phyloP scores from a whole-genome alignment of 2,888 invertebrate genomes.

The Apeira syringaria region DNA sequence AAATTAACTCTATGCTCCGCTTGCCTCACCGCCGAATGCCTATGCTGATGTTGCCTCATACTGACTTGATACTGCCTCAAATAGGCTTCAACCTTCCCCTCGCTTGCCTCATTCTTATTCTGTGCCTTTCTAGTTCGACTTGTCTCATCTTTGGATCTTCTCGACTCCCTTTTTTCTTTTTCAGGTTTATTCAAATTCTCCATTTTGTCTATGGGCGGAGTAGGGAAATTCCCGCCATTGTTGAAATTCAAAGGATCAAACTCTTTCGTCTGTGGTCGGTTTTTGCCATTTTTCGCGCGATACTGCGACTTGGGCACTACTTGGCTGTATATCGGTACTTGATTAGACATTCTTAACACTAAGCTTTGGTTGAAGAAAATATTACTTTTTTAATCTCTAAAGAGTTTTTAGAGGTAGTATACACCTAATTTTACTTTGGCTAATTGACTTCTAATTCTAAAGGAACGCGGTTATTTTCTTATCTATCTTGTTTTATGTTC shows the following conservation, averaged over 20 bases:
- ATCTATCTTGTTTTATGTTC: conserved; percentile 28
- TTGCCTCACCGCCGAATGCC: conserved; percentile 74
- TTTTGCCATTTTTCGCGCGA: conserved; percentile 47
- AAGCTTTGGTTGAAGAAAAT: conserved; percentile 68
- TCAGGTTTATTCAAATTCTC: conserved; percentile 55
- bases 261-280: conserved; percentile 68
- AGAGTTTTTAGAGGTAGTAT: conserved; percentile 26
- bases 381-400: conserved; percentile 2
- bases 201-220: conserved; percentile 42
- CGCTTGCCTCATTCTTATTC: conserved; percentile 56
- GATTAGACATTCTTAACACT: conserved; percentile 70
- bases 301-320: conserved; percentile 75
- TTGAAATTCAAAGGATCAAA: conserved; percentile 87
- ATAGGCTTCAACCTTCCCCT: conserved; percentile 76
- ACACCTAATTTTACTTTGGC: conserved; percentile 55
- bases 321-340: conserved; percentile 79
- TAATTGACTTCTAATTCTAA: conserved; percentile 66
- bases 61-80: conserved; percentile 76
- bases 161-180: conserved; percentile 49
- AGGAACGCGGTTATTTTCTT: conserved; percentile 53
- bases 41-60: conserved; percentile 74
- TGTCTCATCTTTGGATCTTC: conserved; percentile 50
- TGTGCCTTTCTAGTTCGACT: conserved; percentile 44
- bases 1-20: conserved; percentile 78
- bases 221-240: conserved; percentile 76